Conservation (phyloP, 2,797 vertebrate species). For the Moxostoma hubbsi region DNA sequence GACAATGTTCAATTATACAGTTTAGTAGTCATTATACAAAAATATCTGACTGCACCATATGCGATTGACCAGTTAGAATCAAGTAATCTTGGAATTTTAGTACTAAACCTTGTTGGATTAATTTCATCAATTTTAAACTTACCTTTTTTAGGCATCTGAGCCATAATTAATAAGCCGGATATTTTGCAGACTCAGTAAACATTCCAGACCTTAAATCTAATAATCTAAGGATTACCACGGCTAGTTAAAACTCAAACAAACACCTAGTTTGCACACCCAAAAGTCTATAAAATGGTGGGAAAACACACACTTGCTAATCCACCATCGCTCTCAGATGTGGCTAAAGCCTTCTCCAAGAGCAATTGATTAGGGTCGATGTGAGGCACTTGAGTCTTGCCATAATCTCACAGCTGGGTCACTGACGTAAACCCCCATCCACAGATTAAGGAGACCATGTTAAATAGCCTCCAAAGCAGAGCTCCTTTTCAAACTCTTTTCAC, state of each 20-base stretch:
- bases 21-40: no score
- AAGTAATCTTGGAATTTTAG: no score
- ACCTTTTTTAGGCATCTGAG: not conserved
- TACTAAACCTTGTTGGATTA: no score
- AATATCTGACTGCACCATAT: no score
- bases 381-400: conserved; percentile 63
- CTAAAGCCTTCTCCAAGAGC: conserved; percentile 27
- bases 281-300: conserved; percentile 66
- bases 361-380: conserved; percentile 70
- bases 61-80: no score
- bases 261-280: conserved; percentile 80
- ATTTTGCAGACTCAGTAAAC: conserved; percentile 86
- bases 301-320: conserved; percentile 69
- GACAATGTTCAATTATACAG: no score
- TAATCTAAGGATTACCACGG: conserved; percentile 89
- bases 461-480: conserved; percentile 28
- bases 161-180: conserved; percentile 22
- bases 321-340: conserved; percentile 64
- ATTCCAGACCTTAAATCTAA: conserved; percentile 76
- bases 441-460: conserved; percentile 44
- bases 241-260: conserved; percentile 97
- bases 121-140: not conserved
- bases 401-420: conserved; percentile 62
- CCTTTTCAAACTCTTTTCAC: conserved; percentile 38
- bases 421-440: conserved; percentile 47